Conservation (phyloP, 2,888 invertebrate genomes). For the Cephus spinipes region DNA sequence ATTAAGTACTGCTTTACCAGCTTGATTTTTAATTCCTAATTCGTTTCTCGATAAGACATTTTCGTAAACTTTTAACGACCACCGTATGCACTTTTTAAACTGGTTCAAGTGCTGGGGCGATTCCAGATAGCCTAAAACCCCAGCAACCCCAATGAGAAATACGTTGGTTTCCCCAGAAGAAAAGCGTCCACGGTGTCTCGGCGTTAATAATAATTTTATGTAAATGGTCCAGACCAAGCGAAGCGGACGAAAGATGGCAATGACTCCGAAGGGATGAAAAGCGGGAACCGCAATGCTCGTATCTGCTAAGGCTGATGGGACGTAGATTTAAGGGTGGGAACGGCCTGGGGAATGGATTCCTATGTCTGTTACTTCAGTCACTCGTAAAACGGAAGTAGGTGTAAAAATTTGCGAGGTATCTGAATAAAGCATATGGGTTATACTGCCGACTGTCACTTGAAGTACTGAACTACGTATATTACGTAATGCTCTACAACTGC, state of each 20-base stretch:
- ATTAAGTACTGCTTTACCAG: not conserved
- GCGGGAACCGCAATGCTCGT: slow-evolving; percentile 23
- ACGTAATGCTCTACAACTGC: not conserved
- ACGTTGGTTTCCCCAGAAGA: not conserved
- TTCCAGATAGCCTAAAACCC: not conserved
- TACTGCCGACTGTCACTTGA: not conserved
- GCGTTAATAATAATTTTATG: slow-evolving; percentile 60
- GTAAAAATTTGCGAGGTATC: slow-evolving; percentile 48
- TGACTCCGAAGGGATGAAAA: slow-evolving; percentile 24
- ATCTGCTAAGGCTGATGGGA: slow-evolving; percentile 11
- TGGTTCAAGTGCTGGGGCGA: not conserved
- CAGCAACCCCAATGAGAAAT: not conserved
- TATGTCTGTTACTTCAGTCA: slow-evolving; percentile 45
- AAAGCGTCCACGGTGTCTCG: slow-evolving; percentile 1
- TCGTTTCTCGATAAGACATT: not conserved
- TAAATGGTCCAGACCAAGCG: slow-evolving; percentile 47
- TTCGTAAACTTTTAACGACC: not conserved
- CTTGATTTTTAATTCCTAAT: not conserved
- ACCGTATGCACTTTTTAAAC: not conserved
- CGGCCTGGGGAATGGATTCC: slow-evolving; percentile 25
- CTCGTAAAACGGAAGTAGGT: slow-evolving; percentile 58
- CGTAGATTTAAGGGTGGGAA: slow-evolving; percentile 14
- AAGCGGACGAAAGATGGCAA: slow-evolving; percentile 20
- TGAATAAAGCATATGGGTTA: slow-evolving; percentile 43
- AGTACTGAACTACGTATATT: not conserved